Conservation (phyloP, 2,888 invertebrate genomes). For the Tortrix viridana region DNA sequence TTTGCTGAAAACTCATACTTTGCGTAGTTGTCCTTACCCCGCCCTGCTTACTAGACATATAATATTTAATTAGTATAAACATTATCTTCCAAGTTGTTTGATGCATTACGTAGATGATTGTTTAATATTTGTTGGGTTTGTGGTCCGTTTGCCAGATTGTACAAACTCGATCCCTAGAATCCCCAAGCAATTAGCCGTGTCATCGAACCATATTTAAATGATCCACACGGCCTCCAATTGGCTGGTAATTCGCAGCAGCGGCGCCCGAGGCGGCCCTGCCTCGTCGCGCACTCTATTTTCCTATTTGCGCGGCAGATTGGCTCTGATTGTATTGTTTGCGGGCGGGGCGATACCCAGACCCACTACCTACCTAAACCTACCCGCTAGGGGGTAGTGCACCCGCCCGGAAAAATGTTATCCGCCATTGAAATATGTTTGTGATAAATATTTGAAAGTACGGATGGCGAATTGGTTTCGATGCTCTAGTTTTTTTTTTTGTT, state of each 20-base stretch:
- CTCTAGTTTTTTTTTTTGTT: neutral
- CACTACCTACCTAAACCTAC: slow-evolving; percentile 39
- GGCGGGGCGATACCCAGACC: slow-evolving; percentile 47
- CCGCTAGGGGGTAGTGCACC: slow-evolving; percentile 53
- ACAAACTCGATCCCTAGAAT: neutral
- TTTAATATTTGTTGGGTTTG: too few relatives aligned
- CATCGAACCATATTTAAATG: slow-evolving; percentile 20
- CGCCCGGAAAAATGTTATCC: slow-evolving; percentile 76
- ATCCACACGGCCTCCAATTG: slow-evolving; percentile 31
- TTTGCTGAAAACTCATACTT: too few relatives aligned
- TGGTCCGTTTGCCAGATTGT: too few relatives aligned
- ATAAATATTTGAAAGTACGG: slow-evolving; percentile 75
- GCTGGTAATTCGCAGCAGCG: slow-evolving; percentile 29
- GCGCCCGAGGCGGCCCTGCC: slow-evolving; percentile 69
- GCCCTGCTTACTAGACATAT: too few relatives aligned
- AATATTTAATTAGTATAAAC: too few relatives aligned
- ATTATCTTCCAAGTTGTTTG: too few relatives aligned
- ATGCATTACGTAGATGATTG: too few relatives aligned
- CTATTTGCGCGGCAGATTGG: slow-evolving; percentile 84
- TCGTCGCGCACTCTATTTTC: slow-evolving; percentile 81
- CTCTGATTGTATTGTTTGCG: slow-evolving; percentile 84
- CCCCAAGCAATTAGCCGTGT: slow-evolving; percentile 12
- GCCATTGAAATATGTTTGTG: slow-evolving; percentile 65
- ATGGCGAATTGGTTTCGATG: slow-evolving; percentile 61
- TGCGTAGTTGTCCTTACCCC: too few relatives aligned